Percentiles rank a stretch among this genome's conserved stretches.
Conservation (phyloP, 1,140 invertebrate genomes). For the Drosophila parabipectinata region DNA sequence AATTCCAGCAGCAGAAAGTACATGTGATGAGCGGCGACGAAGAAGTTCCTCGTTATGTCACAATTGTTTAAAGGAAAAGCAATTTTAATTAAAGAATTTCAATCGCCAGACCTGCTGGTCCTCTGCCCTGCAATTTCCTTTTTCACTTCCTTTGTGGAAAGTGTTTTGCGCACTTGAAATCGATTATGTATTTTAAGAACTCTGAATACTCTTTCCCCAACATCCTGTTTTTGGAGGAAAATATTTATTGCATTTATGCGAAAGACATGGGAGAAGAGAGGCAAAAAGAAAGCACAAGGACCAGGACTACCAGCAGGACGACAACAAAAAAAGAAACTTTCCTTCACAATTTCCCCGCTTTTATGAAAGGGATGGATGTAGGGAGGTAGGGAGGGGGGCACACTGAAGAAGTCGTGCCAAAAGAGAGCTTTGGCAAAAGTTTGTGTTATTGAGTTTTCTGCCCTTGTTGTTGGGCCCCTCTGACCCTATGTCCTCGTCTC, state of each 20-base stretch:
- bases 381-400: too few relatives aligned
- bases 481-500: constrained; percentile 11
- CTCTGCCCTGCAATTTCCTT: constrained; percentile 43
- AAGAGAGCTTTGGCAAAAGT: constrained; percentile 27
- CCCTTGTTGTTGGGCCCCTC: constrained; percentile 17
- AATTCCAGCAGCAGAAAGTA: constrained; percentile 57
- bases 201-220: not conserved
- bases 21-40: constrained; percentile 57
- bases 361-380: not conserved
- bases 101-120: constrained; percentile 13
- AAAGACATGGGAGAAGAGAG: constrained; percentile 16
- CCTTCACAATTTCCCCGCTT: not conserved
- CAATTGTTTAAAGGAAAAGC: constrained; percentile 58
- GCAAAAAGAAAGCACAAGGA: constrained; percentile 16
- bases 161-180: too few relatives aligned
- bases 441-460: constrained; percentile 21
- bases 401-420: constrained; percentile 24
- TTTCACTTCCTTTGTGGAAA: constrained; percentile 19
- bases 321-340: constrained; percentile 20
- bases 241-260: constrained; percentile 72
- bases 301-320: constrained; percentile 17
- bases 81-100: constrained; percentile 78
- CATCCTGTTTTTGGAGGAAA: constrained; percentile 27
- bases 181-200: not conserved
- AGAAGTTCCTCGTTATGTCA: constrained; percentile 48